These are phyloP conservation scores for Macrotis lagotis DNA, from an alignment of 2,113 vertebrate species.

Conservation along the genomic window DNA sequence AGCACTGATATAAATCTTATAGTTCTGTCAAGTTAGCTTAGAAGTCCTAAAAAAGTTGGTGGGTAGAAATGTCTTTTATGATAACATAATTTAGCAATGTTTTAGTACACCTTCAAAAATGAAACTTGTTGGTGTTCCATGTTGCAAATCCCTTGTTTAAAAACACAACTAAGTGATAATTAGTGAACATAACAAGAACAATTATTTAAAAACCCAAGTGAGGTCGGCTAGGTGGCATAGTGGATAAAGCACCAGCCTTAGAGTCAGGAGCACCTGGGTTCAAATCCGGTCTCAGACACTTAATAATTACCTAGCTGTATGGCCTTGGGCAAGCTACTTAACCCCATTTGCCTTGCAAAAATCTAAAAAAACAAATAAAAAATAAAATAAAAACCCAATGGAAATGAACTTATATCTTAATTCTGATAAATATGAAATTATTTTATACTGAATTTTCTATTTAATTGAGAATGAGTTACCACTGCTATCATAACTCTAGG, in stretches of 20 bases:
- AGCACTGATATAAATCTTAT: background rate
- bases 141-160: slow-evolving; percentile 16
- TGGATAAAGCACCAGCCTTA: too few relatives aligned
- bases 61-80: background rate
- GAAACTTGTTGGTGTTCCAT: background rate
- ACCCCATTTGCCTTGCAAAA: too few relatives aligned
- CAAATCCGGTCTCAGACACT: too few relatives aligned
- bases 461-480: slow-evolving; percentile 48
- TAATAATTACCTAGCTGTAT: too few relatives aligned
- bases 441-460: slow-evolving; percentile 41
- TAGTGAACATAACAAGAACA: slow-evolving; percentile 37
- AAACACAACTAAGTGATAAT: slow-evolving; percentile 43
- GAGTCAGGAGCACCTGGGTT: too few relatives aligned
- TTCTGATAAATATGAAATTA: slow-evolving; percentile 56
- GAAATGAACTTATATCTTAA: slow-evolving; percentile 54
- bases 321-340: too few relatives aligned
- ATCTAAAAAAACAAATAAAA: too few relatives aligned
- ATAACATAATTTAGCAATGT: background rate
- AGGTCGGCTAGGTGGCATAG: too few relatives aligned
- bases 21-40: slow-evolving; percentile 12
- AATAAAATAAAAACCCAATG: too few relatives aligned
- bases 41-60: background rate
- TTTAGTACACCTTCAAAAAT: background rate
- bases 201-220: slow-evolving; percentile 50
- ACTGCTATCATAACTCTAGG: background rate